These are phyloP conservation scores for Leptoclinus maculatus DNA, from an alignment of 2,797 vertebrate genomes.

Conservation along the genomic window DNA sequence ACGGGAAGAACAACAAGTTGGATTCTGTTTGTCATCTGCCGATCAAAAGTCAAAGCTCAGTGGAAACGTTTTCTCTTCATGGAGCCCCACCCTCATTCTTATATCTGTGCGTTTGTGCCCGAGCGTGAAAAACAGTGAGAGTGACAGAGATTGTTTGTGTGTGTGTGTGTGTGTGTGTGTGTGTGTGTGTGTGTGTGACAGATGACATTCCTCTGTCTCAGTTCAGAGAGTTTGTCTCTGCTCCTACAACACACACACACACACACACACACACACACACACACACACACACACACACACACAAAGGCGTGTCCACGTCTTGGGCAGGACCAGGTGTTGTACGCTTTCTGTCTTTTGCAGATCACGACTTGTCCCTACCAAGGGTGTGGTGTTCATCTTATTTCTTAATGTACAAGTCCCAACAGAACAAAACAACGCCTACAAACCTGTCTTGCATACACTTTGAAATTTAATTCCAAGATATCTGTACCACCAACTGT, in stretches of 20 bases:
- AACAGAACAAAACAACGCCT: constrained; percentile 62
- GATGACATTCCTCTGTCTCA: constrained; percentile 44
- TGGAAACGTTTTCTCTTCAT: constrained; percentile 11
- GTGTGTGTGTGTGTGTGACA: neutral
- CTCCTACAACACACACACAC: constrained; percentile 22
- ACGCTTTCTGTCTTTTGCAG: constrained; percentile 47
- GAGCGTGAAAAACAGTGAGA: neutral
- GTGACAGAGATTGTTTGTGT: neutral
- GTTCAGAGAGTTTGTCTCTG: too few species aligned
- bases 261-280: constrained; percentile 16
- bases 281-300: constrained; percentile 18
- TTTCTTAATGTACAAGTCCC: constrained; percentile 71
- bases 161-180: neutral
- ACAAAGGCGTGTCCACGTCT: constrained; percentile 22
- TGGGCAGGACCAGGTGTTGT: constrained; percentile 15
- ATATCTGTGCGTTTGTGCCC: neutral
- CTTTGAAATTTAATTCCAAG: neutral
- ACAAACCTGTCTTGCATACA: neutral
- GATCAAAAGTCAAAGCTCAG: constrained; percentile 3
- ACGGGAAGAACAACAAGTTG: neutral
- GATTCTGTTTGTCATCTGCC: neutral
- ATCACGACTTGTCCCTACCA: constrained; percentile 61
- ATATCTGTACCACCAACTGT: neutral
- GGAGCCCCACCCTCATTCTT: constrained; percentile 25
- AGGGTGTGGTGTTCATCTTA: constrained; percentile 49